A percentile compares a stretch with the other conserved stretches of the same genome.
Evolutionary conservation across 2,888 invertebrate species (phyloP).

Genomic region (Myopa testacea): DNA sequence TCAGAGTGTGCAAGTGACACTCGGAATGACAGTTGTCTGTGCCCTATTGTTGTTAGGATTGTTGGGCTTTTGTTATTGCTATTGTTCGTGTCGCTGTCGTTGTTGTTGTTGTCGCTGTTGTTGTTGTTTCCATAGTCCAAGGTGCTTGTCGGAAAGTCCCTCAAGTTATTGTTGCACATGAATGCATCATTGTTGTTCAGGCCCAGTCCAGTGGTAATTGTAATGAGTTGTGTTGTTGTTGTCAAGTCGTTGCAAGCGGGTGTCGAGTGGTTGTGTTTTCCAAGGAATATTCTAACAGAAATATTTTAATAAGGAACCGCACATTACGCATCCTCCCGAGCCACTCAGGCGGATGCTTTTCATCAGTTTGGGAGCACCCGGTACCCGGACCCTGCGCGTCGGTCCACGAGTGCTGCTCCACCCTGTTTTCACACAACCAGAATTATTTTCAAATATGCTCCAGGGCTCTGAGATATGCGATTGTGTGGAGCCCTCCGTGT

Average conservation of each 20-base stretch:
- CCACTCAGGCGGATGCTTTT: not conserved
- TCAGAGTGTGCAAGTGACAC: slow-evolving; percentile 50
- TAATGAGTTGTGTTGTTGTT: not conserved
- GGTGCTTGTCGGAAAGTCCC: slow-evolving; percentile 42
- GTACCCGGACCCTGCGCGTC: not conserved
- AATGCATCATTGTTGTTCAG: slow-evolving; percentile 51
- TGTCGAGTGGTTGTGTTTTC: no score
- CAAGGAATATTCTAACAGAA: not conserved
- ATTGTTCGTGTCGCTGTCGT: slow-evolving; percentile 32
- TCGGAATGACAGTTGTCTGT: slow-evolving; percentile 59
- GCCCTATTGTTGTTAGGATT: slow-evolving; percentile 51
- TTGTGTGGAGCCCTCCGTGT: slow-evolving; percentile 3
- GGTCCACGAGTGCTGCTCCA: not conserved
- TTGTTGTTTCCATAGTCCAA: slow-evolving; percentile 20
- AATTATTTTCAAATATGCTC: slow-evolving; percentile 18
- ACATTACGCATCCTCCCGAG: not conserved
- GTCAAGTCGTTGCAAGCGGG: not conserved
- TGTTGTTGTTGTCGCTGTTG: slow-evolving; percentile 2
- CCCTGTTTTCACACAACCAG: not conserved
- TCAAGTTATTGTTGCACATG: slow-evolving; percentile 46
- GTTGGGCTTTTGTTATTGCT: not conserved
- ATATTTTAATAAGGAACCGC: not conserved
- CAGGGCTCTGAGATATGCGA: slow-evolving; percentile 21
- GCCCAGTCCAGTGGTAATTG: not conserved
- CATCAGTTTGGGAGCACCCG: not conserved